Percentiles rank a stretch among this genome's conserved stretches.
Conservation (phyloP, 2,113 vertebrate species). For the western clawed frog (Xenopus tropicalis) region UCB_Xtro_10.0 CM004444.2:125047001-125047500, state of each 20-base stretch:
- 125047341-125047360: not conserved
- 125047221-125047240: not conserved
- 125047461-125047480: too few relatives aligned
- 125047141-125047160: not conserved
- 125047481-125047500: too few relatives aligned
- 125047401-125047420: not conserved
- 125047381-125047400: not conserved
- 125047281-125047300: not conserved
- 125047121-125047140: too few relatives aligned
- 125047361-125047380: not conserved
- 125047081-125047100: too few relatives aligned
- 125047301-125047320: not conserved
- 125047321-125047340: not conserved
- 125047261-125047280: not conserved
- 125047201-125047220: not conserved
- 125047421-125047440: not conserved
- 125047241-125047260: not conserved
- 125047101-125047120: too few relatives aligned
- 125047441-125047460: not conserved
- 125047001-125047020: too few relatives aligned
- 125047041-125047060: too few relatives aligned
- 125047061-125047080: too few relatives aligned
- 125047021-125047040: too few relatives aligned
- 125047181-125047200: not conserved
- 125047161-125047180: constrained; percentile 17